A percentile compares a stretch with the other conserved stretches of the same genome.
Evolutionary conservation across 2,888 invertebrate species (phyloP).

Genomic region (Amblyjoppa proteus): DNA sequence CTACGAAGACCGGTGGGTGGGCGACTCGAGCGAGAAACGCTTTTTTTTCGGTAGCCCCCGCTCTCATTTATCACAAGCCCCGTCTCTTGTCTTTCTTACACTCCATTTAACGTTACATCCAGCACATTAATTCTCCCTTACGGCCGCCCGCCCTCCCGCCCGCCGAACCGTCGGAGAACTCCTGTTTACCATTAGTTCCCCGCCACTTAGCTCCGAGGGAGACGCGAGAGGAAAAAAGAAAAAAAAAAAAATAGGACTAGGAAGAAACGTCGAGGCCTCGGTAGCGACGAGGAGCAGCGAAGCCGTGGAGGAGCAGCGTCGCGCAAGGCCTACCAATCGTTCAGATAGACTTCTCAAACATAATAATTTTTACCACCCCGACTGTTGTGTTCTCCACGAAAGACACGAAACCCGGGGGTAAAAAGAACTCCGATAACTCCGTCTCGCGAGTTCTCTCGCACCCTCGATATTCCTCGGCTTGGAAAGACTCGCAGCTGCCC

Average conservation of each 20-base stretch:
- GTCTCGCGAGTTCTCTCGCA: neutral
- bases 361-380: slow-evolving; percentile 62
- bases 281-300: slow-evolving; percentile 25
- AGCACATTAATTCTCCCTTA: slow-evolving; percentile 81
- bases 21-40: slow-evolving; percentile 39
- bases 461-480: slow-evolving; percentile 33
- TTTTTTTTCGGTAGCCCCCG: slow-evolving; percentile 62
- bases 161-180: slow-evolving; percentile 69
- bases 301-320: neutral
- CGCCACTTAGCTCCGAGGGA: slow-evolving; percentile 77
- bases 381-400: slow-evolving; percentile 36
- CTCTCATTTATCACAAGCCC: slow-evolving; percentile 73
- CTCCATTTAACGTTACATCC: slow-evolving; percentile 81
- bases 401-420: slow-evolving; percentile 20
- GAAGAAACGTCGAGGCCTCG: slow-evolving; percentile 34
- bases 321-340: slow-evolving; percentile 27
- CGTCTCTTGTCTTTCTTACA: slow-evolving; percentile 78
- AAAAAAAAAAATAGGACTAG: slow-evolving; percentile 61
- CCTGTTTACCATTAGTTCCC: slow-evolving; percentile 82
- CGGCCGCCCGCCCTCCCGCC: slow-evolving; percentile 59
- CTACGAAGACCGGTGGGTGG: slow-evolving; percentile 38
- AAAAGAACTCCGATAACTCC: slow-evolving; percentile 8
- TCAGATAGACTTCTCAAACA: slow-evolving; percentile 61
- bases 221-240: slow-evolving; percentile 65
- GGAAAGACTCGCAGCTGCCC: slow-evolving; percentile 77